Evolutionary conservation across 2,888 invertebrate genomes (phyloP).

Genomic region (Sphaerophoria rueppellii): DNA sequence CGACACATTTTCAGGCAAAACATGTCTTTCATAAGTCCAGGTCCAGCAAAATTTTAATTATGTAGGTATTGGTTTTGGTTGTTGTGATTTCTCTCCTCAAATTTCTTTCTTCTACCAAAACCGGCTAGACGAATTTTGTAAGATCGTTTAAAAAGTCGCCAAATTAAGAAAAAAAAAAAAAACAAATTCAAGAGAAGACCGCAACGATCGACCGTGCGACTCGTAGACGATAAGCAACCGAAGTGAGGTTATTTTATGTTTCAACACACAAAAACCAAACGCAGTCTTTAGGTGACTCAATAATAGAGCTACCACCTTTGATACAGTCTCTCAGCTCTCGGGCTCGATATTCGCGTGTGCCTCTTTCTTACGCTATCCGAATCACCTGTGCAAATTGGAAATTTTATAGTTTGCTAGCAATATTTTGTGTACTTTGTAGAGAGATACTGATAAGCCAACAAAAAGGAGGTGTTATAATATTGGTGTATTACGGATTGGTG

Average conservation of each 20-base stretch:
- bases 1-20: slow-evolving; percentile 79
- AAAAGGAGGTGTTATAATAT: neutral
- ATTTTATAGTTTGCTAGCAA: slow-evolving; percentile 44
- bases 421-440: slow-evolving; percentile 5
- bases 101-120: slow-evolving; percentile 19
- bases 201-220: neutral
- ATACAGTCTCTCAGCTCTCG: neutral
- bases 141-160: slow-evolving; percentile 27
- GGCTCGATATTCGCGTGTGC: slow-evolving; percentile 58
- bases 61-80: slow-evolving; percentile 3
- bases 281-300: slow-evolving; percentile 32
- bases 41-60: slow-evolving; percentile 19
- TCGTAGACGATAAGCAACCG: slow-evolving; percentile 27
- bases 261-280: slow-evolving; percentile 41
- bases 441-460: slow-evolving; percentile 60
- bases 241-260: slow-evolving; percentile 15
- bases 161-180: slow-evolving; percentile 7
- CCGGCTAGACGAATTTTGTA: slow-evolving; percentile 28
- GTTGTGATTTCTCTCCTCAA: slow-evolving; percentile 2
- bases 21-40: slow-evolving; percentile 26
- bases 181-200: slow-evolving; percentile 37
- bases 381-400: slow-evolving; percentile 67
- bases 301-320: slow-evolving; percentile 49
- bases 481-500: slow-evolving; percentile 12
- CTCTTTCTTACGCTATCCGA: slow-evolving; percentile 32